Base-by-base conservation (phyloP, 2,797 vertebrate genomes). In the Kryptolebias ocellatus region DNA sequence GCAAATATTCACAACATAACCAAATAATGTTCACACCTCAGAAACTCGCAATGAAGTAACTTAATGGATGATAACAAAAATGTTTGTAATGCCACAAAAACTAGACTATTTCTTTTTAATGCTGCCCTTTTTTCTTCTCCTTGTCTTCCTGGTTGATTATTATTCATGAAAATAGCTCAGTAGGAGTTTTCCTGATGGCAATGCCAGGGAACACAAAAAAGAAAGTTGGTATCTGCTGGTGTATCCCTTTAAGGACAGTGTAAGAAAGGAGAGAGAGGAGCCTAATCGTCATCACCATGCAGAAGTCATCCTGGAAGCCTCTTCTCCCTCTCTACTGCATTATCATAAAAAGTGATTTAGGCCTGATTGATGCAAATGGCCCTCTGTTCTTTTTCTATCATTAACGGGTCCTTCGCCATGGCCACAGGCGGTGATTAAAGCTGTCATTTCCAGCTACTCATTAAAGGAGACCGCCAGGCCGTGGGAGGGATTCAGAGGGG, bases 311-410 rank as follows among this genome's bases (percentile, higher is more conserved):
- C 76, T 78, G 76, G 95, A 94, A 95, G 95, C 93, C 94, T 88
- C 84, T 90, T 84, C 88, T 88, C 79, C 86, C 89, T 94, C 95
- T 96, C 94, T 78, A 92, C 94, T 95, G 95, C 96, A 98, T 99
- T 99, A 98, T 97, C 97, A 99, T 99, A 98, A 99, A 99, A 97
- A 98, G 97, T 97, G 96, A 98, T 98, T 98, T 97, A 96, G 94
- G 95, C 93, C 96, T 98, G 96, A 98, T 97, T 96, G 96, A 97
- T 99, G 96, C 95, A 98, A 98, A 98, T 97, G 94, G 95, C 94
- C 94, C 95, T 96, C 93, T 96, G 96, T 96, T 97, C 96, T 97
- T 95, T 70, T 97, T 95, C 95, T 96, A 94, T 97, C 96, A 97
- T 98, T 98, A 98, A 95, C 94, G 92, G 95, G 94, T 94, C 95